phyloP scores from a whole-genome alignment of 2,113 vertebrate genomes.

The Saguinus midas region DNA sequence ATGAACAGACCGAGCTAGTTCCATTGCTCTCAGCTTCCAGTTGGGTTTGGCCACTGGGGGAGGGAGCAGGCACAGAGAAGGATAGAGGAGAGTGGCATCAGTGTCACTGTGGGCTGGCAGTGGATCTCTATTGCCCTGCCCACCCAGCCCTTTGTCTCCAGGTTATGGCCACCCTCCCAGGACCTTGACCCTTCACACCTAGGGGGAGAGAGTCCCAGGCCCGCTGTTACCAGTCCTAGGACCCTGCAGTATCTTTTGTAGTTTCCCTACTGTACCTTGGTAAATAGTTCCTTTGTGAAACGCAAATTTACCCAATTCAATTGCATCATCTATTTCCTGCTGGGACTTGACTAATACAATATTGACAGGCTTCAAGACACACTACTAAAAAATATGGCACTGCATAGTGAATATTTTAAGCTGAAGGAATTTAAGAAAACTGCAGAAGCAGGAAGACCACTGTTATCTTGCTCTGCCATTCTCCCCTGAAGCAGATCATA shows the following conservation, averaged over 20 bases:
- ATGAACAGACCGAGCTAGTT: neutral
- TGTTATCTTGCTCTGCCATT: neutral
- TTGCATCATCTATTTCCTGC: neutral
- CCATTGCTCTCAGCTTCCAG: neutral
- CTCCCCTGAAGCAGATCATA: neutral
- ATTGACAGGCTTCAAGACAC: neutral
- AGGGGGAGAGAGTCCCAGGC: rapidly evolving
- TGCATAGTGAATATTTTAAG: neutral
- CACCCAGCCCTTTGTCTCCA: neutral
- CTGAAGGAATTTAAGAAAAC: neutral
- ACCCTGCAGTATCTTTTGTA: neutral
- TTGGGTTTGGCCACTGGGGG: neutral
- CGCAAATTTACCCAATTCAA: neutral
- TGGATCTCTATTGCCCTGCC: neutral
- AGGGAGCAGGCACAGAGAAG: neutral
- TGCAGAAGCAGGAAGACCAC: neutral
- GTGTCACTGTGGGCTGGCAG: rapidly evolving
- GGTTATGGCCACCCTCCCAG: neutral
- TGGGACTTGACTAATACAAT: neutral
- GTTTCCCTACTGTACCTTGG: neutral
- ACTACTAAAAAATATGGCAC: neutral
- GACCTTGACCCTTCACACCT: neutral
- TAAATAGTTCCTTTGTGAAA: neutral
- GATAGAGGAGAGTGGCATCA: rapidly evolving
- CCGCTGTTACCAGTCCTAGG: neutral